Conservation (phyloP, 1,140 invertebrate species). For the Samia ricini region DNA sequence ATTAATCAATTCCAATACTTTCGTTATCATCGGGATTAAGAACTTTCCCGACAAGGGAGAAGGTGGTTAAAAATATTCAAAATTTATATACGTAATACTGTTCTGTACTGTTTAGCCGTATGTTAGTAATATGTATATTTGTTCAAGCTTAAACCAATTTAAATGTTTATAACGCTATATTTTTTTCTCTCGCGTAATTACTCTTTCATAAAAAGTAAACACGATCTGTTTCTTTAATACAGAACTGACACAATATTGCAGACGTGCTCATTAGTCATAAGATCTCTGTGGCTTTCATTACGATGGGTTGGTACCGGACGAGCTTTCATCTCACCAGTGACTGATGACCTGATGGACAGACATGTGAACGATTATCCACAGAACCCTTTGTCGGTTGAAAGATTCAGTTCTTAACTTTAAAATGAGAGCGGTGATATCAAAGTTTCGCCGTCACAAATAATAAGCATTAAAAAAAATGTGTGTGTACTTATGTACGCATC, state of each 20-base stretch:
- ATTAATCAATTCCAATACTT: too few relatives aligned
- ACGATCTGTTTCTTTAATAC: conserved; percentile 48
- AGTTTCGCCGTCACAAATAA: conserved; percentile 17
- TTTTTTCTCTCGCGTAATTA: not conserved
- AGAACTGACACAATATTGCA: conserved; percentile 44
- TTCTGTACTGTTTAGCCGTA: too few relatives aligned
- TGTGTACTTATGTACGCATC: too few relatives aligned
- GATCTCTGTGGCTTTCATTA: conserved; percentile 36
- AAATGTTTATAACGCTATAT: too few relatives aligned
- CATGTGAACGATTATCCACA: conserved; percentile 57
- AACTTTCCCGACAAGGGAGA: too few relatives aligned
- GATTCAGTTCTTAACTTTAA: conserved; percentile 42
- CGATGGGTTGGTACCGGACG: conserved; percentile 23
- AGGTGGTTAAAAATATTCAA: too few relatives aligned
- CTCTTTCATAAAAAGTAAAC: too few relatives aligned
- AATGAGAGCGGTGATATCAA: conserved; percentile 52
- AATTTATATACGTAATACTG: too few relatives aligned
- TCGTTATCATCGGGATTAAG: too few relatives aligned
- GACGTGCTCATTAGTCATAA: conserved; percentile 55
- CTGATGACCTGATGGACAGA: conserved; percentile 57
- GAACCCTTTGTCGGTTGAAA: conserved; percentile 54
- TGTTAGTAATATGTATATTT: too few relatives aligned
- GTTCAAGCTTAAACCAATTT: too few relatives aligned
- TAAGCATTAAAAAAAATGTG: not conserved
- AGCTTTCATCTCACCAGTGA: conserved; percentile 60